A percentile compares a stretch with the other conserved stretches of the same genome.
These are phyloP conservation scores for Penaeus monodon DNA, from an alignment of 2,888 invertebrate species.

Conservation along the genomic window DNA sequence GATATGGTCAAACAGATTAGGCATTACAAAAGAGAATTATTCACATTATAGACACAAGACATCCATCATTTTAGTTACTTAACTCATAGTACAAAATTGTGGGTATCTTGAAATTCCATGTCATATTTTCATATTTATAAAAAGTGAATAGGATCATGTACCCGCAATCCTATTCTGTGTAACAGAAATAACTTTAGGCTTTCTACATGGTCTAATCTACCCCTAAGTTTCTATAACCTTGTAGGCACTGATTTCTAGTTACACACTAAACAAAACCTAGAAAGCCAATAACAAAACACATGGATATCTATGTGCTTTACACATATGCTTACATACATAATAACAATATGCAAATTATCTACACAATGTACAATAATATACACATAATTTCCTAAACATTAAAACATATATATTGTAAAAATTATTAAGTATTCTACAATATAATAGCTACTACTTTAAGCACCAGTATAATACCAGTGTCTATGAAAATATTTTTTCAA, in stretches of 20 bases:
- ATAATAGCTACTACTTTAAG: constrained; percentile 34
- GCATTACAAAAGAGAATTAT: not conserved
- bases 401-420: constrained; percentile 46
- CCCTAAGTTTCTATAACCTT: constrained; percentile 13
- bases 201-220: constrained; percentile 33
- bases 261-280: constrained; percentile 32
- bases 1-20: too few relatives aligned
- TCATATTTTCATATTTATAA: constrained; percentile 11
- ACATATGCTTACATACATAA: constrained; percentile 33
- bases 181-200: constrained; percentile 27
- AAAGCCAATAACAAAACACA: constrained; percentile 43
- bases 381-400: constrained; percentile 37
- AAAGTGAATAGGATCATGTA: constrained; percentile 29
- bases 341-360: constrained; percentile 59
- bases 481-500: constrained; percentile 25
- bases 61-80: not conserved
- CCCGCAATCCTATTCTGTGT: constrained; percentile 29
- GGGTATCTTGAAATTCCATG: constrained; percentile 20
- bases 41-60: not conserved
- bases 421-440: constrained; percentile 52
- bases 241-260: constrained; percentile 55
- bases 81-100: constrained; percentile 1
- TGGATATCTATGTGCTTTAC: constrained; percentile 18
- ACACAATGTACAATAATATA: constrained; percentile 60
- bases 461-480: constrained; percentile 54